Evolutionary conservation across 2,797 vertebrate species (phyloP).

Genomic region (Toxotes lorentzi): DNA sequence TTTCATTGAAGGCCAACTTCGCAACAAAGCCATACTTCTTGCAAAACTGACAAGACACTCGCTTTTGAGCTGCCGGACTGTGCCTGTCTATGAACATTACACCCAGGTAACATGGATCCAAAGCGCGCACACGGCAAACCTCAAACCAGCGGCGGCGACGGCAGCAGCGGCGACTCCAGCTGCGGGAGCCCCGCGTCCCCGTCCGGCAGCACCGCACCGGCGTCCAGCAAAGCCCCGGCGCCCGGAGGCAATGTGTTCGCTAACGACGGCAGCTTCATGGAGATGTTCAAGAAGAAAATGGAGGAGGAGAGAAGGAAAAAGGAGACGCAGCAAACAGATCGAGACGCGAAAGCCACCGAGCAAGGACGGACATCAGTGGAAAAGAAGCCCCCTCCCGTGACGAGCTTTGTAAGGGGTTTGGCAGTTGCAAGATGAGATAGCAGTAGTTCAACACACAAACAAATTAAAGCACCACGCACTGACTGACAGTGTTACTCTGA

Average conservation of each 20-base stretch:
- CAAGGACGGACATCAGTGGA: slow-evolving; percentile 80
- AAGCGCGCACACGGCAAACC: slow-evolving; percentile 54
- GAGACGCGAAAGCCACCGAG: slow-evolving; percentile 73
- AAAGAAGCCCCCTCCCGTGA: slow-evolving; percentile 84
- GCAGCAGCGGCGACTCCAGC: slow-evolving; percentile 74
- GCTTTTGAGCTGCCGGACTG: slow-evolving; percentile 13
- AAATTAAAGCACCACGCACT: slow-evolving; percentile 32
- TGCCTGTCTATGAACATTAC: slow-evolving; percentile 10
- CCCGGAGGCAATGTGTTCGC: slow-evolving; percentile 90
- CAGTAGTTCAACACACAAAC: slow-evolving; percentile 42
- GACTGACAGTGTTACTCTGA: slow-evolving; percentile 7
- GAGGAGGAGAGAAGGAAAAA: slow-evolving; percentile 89
- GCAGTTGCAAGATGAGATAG: slow-evolving; percentile 82
- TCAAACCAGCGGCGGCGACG: slow-evolving; percentile 25
- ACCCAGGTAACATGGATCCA: slow-evolving; percentile 66
- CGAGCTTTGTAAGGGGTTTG: slow-evolving; percentile 90
- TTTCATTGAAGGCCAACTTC: slow-evolving; percentile 3
- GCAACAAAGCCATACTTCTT: slow-evolving; percentile 14
- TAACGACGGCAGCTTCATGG: slow-evolving; percentile 97
- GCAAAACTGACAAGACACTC: background rate
- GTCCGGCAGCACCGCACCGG: slow-evolving; percentile 62
- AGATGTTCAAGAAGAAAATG: slow-evolving; percentile 97
- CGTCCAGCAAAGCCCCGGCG: slow-evolving; percentile 40
- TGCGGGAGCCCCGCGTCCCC: slow-evolving; percentile 77
- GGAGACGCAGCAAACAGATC: slow-evolving; percentile 84